Conservation (phyloP, 1,140 invertebrate genomes). For the Apis laboriosa region DNA sequence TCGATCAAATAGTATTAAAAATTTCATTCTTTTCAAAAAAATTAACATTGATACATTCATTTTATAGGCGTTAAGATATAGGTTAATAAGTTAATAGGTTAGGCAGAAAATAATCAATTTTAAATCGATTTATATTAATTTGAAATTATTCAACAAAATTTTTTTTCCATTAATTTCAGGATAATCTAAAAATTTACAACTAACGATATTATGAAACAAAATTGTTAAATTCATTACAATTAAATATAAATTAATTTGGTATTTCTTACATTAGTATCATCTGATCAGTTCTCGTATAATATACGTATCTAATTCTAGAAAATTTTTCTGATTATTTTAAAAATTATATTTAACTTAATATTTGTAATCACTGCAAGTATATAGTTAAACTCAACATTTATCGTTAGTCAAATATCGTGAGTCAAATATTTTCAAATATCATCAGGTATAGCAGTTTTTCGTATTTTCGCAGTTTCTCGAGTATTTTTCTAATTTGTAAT, state of each 20-base stretch:
- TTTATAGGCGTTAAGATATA: not conserved
- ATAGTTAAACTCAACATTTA: not conserved
- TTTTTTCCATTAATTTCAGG: too few species aligned
- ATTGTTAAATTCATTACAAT: too few species aligned
- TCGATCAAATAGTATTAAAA: not conserved
- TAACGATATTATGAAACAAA: too few species aligned
- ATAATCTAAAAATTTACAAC: too few species aligned
- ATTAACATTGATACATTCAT: not conserved
- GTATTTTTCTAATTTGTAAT: slow-evolving; percentile 2
- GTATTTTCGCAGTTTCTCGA: not conserved
- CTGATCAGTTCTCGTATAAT: not conserved
- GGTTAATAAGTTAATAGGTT: too few species aligned
- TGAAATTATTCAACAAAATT: too few species aligned
- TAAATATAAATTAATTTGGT: too few species aligned
- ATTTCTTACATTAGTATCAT: not conserved
- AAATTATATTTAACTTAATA: too few species aligned
- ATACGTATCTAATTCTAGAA: not conserved
- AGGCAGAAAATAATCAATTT: too few species aligned
- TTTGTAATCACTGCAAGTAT: not conserved
- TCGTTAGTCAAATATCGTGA: not conserved
- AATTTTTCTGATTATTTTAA: not conserved
- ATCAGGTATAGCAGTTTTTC: not conserved
- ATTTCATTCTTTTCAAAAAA: not conserved
- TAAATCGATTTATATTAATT: too few species aligned
- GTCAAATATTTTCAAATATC: slow-evolving; percentile 15